A percentile compares a stretch with the other conserved stretches of the same genome.
Conservation (phyloP, 2,888 invertebrate species). For the Drosophila longiperda region DNA sequence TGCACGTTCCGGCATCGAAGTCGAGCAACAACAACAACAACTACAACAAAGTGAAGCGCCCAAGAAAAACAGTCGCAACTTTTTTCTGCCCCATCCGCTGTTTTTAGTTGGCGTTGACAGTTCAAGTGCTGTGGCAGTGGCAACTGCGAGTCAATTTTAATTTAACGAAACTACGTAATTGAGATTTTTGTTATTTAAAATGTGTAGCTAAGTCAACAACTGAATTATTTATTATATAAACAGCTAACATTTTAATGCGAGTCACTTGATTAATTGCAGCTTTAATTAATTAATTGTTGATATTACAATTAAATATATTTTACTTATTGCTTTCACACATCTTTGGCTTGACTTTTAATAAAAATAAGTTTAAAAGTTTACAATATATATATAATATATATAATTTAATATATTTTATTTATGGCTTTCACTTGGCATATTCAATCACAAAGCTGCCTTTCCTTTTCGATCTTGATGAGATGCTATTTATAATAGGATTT, state of each 20-base stretch:
- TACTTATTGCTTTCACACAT: background rate
- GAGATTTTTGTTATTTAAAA: conserved; percentile 36
- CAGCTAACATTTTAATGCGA: background rate
- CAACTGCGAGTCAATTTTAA: conserved; percentile 56
- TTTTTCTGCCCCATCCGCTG: conserved; percentile 5
- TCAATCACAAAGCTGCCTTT: background rate
- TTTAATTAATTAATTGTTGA: background rate
- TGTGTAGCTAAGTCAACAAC: conserved; percentile 19
- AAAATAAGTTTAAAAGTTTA: background rate
- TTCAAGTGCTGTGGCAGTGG: conserved; percentile 63
- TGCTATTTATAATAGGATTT: background rate
- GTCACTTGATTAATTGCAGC: background rate
- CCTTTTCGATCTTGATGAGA: background rate
- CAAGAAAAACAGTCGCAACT: conserved; percentile 51
- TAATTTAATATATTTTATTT: background rate
- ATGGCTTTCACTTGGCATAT: background rate
- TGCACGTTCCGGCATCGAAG: conserved; percentile 66
- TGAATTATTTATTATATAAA: background rate
- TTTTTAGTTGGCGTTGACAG: conserved; percentile 44
- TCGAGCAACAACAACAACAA: conserved; percentile 4
- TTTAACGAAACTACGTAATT: conserved; percentile 68
- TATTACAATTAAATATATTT: background rate
- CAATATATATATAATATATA: background rate
- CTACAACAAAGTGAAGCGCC: conserved; percentile 25
- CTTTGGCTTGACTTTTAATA: background rate